These are phyloP conservation scores for Puffinus mauretanicus DNA, from an alignment of 2,113 vertebrate genomes.

Conservation along the genomic window DNA sequence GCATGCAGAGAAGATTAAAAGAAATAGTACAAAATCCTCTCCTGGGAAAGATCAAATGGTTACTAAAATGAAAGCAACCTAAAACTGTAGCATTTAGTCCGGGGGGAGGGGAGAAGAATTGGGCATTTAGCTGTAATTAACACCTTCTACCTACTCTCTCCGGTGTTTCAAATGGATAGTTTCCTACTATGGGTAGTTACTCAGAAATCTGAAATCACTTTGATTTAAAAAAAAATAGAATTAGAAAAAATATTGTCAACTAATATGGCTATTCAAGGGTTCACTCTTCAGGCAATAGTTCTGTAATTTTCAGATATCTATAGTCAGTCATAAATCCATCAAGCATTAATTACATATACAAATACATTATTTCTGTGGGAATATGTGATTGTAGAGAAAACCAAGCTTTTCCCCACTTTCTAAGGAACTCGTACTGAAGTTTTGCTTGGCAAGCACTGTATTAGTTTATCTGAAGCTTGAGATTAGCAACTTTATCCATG, in stretches of 20 bases:
- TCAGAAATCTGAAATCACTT: conserved; percentile 21
- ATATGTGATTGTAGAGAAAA: neutral
- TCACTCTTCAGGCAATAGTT: neutral
- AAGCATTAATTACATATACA: neutral
- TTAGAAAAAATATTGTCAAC: neutral
- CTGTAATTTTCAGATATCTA: neutral
- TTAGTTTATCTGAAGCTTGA: neutral
- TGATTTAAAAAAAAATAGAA: neutral
- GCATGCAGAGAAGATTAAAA: conserved; percentile 66
- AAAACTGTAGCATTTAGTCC: conserved; percentile 33
- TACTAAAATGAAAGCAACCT: conserved; percentile 58
- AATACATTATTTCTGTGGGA: neutral
- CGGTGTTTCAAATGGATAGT: neutral
- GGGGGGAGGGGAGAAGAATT: neutral
- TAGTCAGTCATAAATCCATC: neutral
- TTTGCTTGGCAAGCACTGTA: neutral
- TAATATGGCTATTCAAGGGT: neutral
- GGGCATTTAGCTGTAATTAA: conserved; percentile 59
- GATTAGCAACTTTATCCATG: neutral
- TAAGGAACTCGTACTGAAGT: neutral
- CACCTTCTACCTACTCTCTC: conserved; percentile 50
- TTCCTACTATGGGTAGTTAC: conserved; percentile 10
- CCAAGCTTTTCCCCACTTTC: neutral
- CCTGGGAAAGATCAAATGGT: conserved; percentile 69
- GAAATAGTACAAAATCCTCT: conserved; percentile 54